A percentile compares a stretch with the other conserved stretches of the same genome.
Evolutionary conservation across 2,797 vertebrate species (phyloP).

Genomic region (Enteromius thamalakanensis): DNA sequence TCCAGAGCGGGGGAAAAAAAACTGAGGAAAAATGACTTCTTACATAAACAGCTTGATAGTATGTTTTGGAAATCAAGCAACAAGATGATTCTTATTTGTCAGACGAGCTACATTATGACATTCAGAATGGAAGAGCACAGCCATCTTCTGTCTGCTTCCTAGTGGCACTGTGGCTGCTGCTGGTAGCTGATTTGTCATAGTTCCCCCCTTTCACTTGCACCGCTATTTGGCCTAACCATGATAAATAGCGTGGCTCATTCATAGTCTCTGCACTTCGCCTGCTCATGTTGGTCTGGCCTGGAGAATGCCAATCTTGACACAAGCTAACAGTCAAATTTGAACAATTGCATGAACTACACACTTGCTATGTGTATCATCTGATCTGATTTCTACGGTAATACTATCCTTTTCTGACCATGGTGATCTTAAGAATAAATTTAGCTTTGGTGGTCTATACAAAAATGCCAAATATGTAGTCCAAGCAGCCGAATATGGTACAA

Average conservation of each 20-base stretch:
- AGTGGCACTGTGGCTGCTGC: not conserved
- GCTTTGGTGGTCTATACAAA: not conserved
- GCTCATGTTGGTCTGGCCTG: constrained; percentile 15
- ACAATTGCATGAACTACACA: not conserved
- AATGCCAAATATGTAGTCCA: not conserved
- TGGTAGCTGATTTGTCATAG: constrained; percentile 44
- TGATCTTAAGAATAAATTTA: not conserved
- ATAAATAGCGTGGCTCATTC: constrained; percentile 16
- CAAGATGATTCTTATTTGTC: constrained; percentile 1
- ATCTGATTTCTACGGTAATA: not conserved
- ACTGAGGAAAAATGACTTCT: not conserved
- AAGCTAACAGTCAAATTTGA: not conserved
- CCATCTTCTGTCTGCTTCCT: not conserved
- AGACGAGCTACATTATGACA: constrained; percentile 13
- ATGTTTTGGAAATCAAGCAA: not conserved
- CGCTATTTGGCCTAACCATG: constrained; percentile 40
- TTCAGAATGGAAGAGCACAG: not conserved
- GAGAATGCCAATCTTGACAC: constrained; percentile 13
- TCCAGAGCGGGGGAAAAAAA: not conserved
- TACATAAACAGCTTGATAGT: not conserved
- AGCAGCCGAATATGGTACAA: not conserved
- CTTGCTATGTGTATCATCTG: not conserved
- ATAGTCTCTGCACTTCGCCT: constrained; percentile 12
- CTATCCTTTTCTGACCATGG: not conserved
- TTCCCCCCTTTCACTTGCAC: constrained; percentile 28